phyloP scores from a whole-genome alignment of 1,140 invertebrate genomes.

The Leucophenga varia region DNA sequence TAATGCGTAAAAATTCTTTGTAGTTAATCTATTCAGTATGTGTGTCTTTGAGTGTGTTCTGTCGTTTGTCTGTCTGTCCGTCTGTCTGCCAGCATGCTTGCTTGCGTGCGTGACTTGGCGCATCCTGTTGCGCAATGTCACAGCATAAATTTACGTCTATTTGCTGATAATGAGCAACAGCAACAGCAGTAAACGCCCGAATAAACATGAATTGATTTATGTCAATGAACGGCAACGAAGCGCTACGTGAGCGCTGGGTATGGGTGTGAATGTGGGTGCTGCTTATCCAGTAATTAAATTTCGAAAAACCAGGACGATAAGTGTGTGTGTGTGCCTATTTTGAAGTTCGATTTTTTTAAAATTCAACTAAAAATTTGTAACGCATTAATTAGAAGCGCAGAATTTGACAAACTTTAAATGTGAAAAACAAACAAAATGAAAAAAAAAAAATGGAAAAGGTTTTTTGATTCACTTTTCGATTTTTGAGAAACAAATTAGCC shows the following conservation, averaged over 20 bases:
- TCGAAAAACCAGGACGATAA: conserved; percentile 2
- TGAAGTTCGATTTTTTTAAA: conserved; percentile 19
- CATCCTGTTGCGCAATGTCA: conserved; percentile 36
- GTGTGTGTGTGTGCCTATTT: conserved; percentile 3
- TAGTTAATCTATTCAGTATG: not conserved
- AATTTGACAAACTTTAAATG: not conserved
- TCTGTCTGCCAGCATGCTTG: not conserved
- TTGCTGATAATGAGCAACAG: conserved; percentile 7
- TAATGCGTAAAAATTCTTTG: not conserved
- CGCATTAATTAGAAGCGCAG: not conserved
- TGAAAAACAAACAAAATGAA: too few relatives aligned
- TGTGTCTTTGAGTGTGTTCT: conserved; percentile 1
- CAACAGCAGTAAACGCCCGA: not conserved
- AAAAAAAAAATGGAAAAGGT: too few relatives aligned
- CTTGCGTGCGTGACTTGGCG: conserved; percentile 27
- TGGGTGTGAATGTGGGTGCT: too few relatives aligned
- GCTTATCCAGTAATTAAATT: conserved; percentile 13
- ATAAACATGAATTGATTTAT: not conserved
- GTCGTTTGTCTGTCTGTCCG: not conserved
- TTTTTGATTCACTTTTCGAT: too few relatives aligned
- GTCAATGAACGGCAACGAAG: conserved; percentile 7
- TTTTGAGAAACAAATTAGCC: too few relatives aligned
- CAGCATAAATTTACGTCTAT: not conserved
- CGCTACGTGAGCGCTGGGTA: too few relatives aligned
- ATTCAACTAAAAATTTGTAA: conserved; percentile 1